Evolutionary conservation across 2,888 invertebrate species (phyloP).

Genomic region (Volucella inflata): DNA sequence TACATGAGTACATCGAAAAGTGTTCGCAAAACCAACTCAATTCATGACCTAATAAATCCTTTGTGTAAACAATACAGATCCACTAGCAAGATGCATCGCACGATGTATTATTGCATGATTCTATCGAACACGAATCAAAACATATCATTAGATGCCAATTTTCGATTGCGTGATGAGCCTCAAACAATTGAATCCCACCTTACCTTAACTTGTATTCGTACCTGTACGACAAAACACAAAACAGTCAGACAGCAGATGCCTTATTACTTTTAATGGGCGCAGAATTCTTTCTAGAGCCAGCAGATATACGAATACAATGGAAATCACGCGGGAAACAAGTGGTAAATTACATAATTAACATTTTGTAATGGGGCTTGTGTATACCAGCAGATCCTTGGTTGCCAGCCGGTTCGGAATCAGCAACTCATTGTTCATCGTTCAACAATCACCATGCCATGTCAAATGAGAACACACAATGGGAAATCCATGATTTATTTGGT

Average conservation of each 20-base stretch:
- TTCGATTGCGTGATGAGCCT: conserved; percentile 57
- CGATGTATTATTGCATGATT: conserved; percentile 31
- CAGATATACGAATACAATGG: conserved; percentile 25
- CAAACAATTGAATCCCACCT: conserved; percentile 28
- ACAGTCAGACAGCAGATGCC: conserved; percentile 6
- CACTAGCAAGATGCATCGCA: conserved; percentile 17
- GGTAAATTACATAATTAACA: conserved; percentile 66
- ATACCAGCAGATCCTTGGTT: conserved; percentile 31
- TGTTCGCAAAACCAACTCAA: conserved; percentile 3
- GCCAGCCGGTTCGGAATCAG: conserved; percentile 14
- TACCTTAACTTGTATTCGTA: too few species aligned
- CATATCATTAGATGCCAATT: conserved; percentile 63
- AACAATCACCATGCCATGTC: conserved; percentile 26
- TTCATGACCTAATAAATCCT: conserved; percentile 27
- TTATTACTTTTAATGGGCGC: conserved; percentile 53
- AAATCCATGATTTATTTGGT: conserved; percentile 63
- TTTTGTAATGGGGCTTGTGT: conserved; percentile 51
- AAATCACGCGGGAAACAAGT: conserved; percentile 52
- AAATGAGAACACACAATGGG: conserved; percentile 49
- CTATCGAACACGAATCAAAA: conserved; percentile 58
- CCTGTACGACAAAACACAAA: background rate
- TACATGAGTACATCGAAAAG: too few species aligned
- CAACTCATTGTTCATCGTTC: conserved; percentile 15
- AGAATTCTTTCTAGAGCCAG: conserved; percentile 42
- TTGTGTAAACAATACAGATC: conserved; percentile 37